Evolutionary conservation across 1,140 invertebrate genomes (phyloP), one percentile per base, ranked within the genome.

Genomic region (Lordiphosa clarofinis): DNA sequence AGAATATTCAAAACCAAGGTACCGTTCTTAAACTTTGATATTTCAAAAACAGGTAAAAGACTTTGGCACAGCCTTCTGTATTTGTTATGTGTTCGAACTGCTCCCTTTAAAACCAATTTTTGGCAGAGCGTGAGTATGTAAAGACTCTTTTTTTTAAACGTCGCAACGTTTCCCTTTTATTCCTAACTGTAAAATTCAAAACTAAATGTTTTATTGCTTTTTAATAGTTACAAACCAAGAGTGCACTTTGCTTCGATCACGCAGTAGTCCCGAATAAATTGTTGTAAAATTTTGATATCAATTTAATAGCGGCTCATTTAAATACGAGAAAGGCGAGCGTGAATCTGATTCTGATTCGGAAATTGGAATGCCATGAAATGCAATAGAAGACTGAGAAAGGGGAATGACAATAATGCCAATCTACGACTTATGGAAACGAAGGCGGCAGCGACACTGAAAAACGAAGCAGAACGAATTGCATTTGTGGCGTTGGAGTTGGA

Each of bases 331-430:
- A 33, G n/a, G 19, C 35, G 39, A 35, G 31, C 33, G 19, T 11
- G n/a, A 44, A 44, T 39, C 38, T 21, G 65, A 28, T 15, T 33
- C 56, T 48, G 57, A 48, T 56, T 58, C 38, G 57, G 60, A 15
- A 56, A 53, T 52, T 67, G 57, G 63, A 66, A 70, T 58, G 65
- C 72, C 84, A 84, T 84, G 84, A 78, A 82, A 84, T 84, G 68
- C 54, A 57, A 62, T 64, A 38, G 50, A 12, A 46, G 50, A 54
- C 47, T 42, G 44, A 44, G 37, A 54, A 40, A 36, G 31, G 65
- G 57, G 58, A 47, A 75, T 84, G 78, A 84, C 78, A 84, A 84
- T 86, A 84, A 84, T 84, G 79, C 78, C 78, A 84, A 84, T 84
- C 78, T 84, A 84, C 78, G 78, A 86, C 78, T 84, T 84, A 86